A percentile compares a stretch with the other conserved stretches of the same genome.
Conservation (phyloP, 2,888 invertebrate species). For the Orthonevra nobilis region DNA sequence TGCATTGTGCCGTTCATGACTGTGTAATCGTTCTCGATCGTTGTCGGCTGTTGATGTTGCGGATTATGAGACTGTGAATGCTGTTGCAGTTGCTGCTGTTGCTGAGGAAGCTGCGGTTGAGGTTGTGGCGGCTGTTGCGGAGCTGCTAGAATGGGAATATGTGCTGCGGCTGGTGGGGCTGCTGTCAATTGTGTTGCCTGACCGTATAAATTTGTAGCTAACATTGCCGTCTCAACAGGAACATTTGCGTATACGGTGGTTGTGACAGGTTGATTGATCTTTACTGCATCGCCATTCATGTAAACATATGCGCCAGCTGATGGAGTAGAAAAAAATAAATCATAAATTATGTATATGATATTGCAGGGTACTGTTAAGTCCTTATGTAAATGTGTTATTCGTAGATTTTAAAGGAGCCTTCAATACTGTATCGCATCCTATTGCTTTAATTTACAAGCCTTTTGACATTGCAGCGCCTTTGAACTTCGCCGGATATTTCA, state of each 20-base stretch:
- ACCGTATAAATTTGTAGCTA: constrained; percentile 79
- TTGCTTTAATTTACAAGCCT: no score
- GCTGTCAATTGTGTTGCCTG: constrained; percentile 77
- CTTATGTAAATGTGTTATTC: no score
- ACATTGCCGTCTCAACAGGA: constrained; percentile 84
- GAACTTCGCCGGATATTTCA: no score
- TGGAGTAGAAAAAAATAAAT: constrained; percentile 34
- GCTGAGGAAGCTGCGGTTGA: constrained; percentile 72
- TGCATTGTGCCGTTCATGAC: constrained; percentile 78
- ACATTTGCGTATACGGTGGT: constrained; percentile 84
- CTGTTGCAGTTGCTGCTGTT: constrained; percentile 72
- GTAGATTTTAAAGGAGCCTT: no score
- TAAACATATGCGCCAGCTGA: constrained; percentile 84
- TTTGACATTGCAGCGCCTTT: no score
- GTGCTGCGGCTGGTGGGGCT: constrained; percentile 76
- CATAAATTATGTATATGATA: no score
- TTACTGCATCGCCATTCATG: constrained; percentile 92
- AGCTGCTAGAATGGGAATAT: constrained; percentile 77
- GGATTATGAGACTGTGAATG: constrained; percentile 73
- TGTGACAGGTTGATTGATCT: constrained; percentile 84
- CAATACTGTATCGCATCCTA: no score
- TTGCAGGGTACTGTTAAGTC: no score
- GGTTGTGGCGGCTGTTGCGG: constrained; percentile 74
- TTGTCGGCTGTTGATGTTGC: constrained; percentile 75
- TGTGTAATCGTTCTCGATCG: constrained; percentile 77